Percentiles rank a stretch among this genome's conserved stretches.
Conservation (phyloP, 2,113 vertebrate genomes). For the Corythoichthys haematopterus region DNA sequence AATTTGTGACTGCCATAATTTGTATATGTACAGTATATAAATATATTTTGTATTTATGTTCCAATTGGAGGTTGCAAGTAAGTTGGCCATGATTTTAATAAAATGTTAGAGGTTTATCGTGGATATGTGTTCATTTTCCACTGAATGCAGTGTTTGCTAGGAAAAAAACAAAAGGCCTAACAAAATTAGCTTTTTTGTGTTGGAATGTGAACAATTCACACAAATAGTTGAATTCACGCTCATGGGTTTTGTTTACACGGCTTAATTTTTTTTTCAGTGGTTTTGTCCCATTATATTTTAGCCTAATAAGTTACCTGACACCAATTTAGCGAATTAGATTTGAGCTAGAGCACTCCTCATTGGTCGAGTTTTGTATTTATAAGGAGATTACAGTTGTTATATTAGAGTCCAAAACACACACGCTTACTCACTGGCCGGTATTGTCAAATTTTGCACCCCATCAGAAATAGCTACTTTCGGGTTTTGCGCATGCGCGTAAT, state of each 20-base stretch:
- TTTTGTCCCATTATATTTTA: neutral
- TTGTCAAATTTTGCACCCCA: no score
- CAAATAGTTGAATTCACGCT: neutral
- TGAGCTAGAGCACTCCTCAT: neutral
- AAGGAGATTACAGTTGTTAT: neutral
- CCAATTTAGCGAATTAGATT: neutral
- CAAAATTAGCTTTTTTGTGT: neutral
- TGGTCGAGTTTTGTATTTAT: neutral
- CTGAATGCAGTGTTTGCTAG: slow-evolving; percentile 8
- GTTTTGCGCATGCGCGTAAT: no score
- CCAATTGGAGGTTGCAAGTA: slow-evolving; percentile 50
- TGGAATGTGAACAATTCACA: slow-evolving; percentile 4
- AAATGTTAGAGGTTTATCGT: slow-evolving; percentile 55
- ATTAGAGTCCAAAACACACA: no score
- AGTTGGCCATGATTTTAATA: slow-evolving; percentile 72
- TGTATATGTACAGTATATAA: slow-evolving; percentile 62
- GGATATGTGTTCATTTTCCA: neutral
- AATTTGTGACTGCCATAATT: slow-evolving; percentile 63
- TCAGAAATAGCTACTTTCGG: no score
- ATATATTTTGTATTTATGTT: slow-evolving; percentile 77
- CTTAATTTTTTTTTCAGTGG: no score
- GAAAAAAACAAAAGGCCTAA: slow-evolving; percentile 15
- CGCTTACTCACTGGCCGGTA: no score
- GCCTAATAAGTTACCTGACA: neutral
- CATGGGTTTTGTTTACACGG: neutral